Evolutionary conservation across 2,797 vertebrate species (phyloP), one percentile per base, ranked within the genome.

Genomic region (Sarcophilus harrisii): DNA sequence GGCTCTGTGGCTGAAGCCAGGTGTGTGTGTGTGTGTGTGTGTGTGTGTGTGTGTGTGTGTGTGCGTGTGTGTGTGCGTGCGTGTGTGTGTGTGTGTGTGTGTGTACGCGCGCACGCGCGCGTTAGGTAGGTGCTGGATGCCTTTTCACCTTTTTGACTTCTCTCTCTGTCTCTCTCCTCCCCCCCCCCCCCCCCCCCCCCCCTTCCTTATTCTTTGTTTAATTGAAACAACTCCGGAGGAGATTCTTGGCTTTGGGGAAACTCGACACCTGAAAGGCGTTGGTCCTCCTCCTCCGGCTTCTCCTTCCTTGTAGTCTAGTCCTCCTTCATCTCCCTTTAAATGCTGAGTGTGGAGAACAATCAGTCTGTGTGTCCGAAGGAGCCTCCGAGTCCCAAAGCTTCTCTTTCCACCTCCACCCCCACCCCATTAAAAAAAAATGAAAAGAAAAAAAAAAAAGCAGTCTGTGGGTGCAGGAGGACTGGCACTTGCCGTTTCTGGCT

Each of bases 261-360:
- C 96, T 14, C 92, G 98, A 98, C 95, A 95, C 98, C 91, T 52
- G 91, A 24, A 96, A 96, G 97, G 96, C 94, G 96, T 94, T 96
- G 95, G 90, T 73, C 93, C 49, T 94, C 92, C 57, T 62, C 95
- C 58, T 95, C 52, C 96, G 57, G 95, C 94, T 91, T 38, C 95
- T 93, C 90, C 95, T 94, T 93, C 93, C 94, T 81, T 24, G 10
- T 45, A 95, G 59, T 73, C 52, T 60, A 49, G 24, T 38, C 18
- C 87, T 93, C 93, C 92, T 66, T 54, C 92, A 27, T 45, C 24
- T 89, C 93, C 93, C 97, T 96, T 98, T 96, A 97, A 97, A 97
- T 52, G 93, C 95, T 91, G 95, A 96, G 27, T 60, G 93, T 58
- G 57, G 49, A 28, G 66, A 92, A n/a, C 66, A 57, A 59, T 91